Conservation (phyloP, 2,113 vertebrate genomes). For the Phalacrocorax aristotelis region DNA sequence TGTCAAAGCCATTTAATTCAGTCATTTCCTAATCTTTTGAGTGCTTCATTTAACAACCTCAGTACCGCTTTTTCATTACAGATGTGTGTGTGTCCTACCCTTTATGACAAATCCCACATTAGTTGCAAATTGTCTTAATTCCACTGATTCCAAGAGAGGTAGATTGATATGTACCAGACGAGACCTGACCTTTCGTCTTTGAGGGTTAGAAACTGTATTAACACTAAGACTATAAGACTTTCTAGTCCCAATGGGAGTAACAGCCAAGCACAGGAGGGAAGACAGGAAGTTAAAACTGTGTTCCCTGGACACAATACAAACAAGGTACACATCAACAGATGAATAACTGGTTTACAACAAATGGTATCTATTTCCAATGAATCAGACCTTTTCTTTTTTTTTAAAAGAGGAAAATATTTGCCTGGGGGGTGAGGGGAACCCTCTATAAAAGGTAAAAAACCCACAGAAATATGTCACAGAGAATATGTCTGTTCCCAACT, state of each 20-base stretch:
- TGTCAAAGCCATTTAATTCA: not conserved
- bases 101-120: not conserved
- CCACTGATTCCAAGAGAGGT: not conserved
- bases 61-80: not conserved
- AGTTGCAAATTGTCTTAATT: not conserved
- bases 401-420: not conserved
- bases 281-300: not conserved
- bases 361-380: not conserved
- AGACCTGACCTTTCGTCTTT: not conserved
- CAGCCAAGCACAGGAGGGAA: not conserved
- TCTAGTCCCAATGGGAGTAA: not conserved
- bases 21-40: not conserved
- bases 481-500: constrained; percentile 7
- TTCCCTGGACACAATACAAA: not conserved
- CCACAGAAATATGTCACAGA: not conserved
- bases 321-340: not conserved
- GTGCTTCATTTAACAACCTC: not conserved
- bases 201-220: not conserved
- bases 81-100: fast-evolving
- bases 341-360: not conserved
- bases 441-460: not conserved
- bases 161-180: not conserved
- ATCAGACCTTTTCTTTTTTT: not conserved
- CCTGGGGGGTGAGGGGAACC: not conserved
- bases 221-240: not conserved